Evolutionary conservation across 2,797 vertebrate genomes (phyloP), one percentile per base, ranked within the genome.

Genomic region (Sebastiscus albofasciatus): DNA sequence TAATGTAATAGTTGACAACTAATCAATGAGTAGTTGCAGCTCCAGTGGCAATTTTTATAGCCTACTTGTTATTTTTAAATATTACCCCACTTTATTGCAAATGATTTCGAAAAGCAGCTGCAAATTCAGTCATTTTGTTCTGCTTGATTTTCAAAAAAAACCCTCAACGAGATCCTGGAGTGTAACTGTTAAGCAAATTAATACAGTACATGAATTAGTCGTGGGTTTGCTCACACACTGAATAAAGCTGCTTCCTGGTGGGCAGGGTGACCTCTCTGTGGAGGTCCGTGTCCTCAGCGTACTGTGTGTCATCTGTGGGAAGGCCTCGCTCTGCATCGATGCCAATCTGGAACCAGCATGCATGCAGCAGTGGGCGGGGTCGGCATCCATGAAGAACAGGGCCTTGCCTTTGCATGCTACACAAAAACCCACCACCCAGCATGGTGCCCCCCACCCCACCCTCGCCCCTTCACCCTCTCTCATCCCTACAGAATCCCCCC

Each of bases 341-440:
- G 87, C 84, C 89, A 79, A 83, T 84, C 84, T 86, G 64, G 24
- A 73, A 70, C 52, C 74, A 58, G 83, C 87, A 54, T 89, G 84
- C 86, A 86, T 87, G 83, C 79, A 16, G 56, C 56, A 87, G 93
- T 95, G 91, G 95, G 94, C 77, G 77, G 90, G 78, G 87, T 88
- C 81, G 93, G 93, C 90, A 95, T 94, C 92, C 87, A 49, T 56
- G 80, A 86, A 92, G 90, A 94, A 95, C 92, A 94, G 93, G 91
- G 87, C 84, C 77, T 81, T 71, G 86, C 87, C 91, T 94, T 93
- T 91, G 77, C 92, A 78, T 85, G 90, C 87, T 62, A 58, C 83
- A 79, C 79, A 88, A 89, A 89, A 89, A 85, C 78, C 80, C 86
- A 69, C 85, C 61, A 82, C 83, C 72, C 86, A 89, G 88, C 87